Base-by-base conservation (phyloP, 2,888 invertebrate genomes). In the Eupelmus urozonus region DNA sequence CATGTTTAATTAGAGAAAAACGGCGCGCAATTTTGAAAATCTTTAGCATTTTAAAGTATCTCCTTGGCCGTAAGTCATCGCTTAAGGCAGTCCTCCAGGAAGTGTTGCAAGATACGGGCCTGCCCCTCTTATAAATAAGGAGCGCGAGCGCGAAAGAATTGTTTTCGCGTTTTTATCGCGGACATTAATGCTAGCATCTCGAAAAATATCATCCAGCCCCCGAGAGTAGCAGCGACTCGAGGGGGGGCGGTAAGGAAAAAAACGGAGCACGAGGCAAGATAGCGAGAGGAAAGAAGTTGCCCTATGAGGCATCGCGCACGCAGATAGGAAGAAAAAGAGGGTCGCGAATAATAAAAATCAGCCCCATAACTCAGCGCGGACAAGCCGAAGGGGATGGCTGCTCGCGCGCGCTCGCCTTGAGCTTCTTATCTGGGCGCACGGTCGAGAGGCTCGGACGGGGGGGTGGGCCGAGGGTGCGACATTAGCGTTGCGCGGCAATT, bases 301-400 rank as follows among this genome's bases (percentile, higher is more conserved):
- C 84, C 86, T 85, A 86, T 85, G 86, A 85, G 83, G 71, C 82
- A 73, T 78, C 69, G 67, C 83, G 71, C 75, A 81, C 81, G 76
- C 75, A 85, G 86, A 88, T 87, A 87, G 86, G 85, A 86, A 60
- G 75, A 60, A 85, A 87, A 87, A 85, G 85, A 83, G 84, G 83
- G 76, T 71, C 53, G 40, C 55, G 89, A 88, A 89, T 88, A 89
- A 90, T 89, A 90, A 90, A 90, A 90, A 90, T 90, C 87, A 85
- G 84, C 75, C 82, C 85, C 87, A 87, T 90, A 89, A 89, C 82
- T 88, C 89, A 89, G 84, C 34, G 83, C 85, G 86, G 84, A 85
- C 85, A 85, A 84, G 82, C 81, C 83, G 81, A 80, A 70, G 45
- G 18, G 60, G n/a, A 13, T n/a, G 7, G n/a, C 11, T 53, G 20